phyloP scores from a whole-genome alignment of 1,140 invertebrate genomes.

The Apis mellifera region DNA sequence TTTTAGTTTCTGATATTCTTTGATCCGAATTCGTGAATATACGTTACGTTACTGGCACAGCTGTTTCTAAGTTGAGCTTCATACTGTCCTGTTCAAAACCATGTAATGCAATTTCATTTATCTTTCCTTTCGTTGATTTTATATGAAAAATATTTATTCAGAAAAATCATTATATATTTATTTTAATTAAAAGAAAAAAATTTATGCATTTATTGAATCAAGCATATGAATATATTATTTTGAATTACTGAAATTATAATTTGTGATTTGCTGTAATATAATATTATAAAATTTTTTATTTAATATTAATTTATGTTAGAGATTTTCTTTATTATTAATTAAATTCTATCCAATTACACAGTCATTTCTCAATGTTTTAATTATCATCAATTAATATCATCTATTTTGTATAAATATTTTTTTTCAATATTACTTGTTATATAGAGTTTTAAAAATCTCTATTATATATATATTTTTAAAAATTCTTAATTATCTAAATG shows the following conservation, averaged over 20 bases:
- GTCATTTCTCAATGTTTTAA: background rate
- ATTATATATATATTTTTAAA: background rate
- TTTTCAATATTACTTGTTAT: background rate
- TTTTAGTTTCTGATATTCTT: background rate
- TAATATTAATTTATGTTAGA: constrained; percentile 2
- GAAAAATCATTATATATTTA: constrained; percentile 14
- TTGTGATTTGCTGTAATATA: background rate
- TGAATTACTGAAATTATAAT: background rate
- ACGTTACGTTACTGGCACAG: constrained; percentile 76
- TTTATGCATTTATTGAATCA: background rate
- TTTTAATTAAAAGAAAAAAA: background rate
- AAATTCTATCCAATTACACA: background rate
- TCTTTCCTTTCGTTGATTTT: constrained; percentile 41
- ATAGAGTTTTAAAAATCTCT: background rate
- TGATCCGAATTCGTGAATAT: background rate
- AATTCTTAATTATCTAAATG: background rate
- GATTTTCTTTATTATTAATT: background rate
- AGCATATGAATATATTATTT: background rate
- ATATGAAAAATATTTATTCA: background rate
- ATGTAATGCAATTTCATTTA: constrained; percentile 23
- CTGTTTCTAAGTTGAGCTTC: constrained; percentile 79
- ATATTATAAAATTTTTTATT: background rate
- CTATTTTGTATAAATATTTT: background rate
- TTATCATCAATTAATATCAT: background rate
- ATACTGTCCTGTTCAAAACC: constrained; percentile 71